These are phyloP conservation scores for Paraplagusia blochii DNA, from an alignment of 2,113 vertebrate species.

Conservation along the genomic window DNA sequence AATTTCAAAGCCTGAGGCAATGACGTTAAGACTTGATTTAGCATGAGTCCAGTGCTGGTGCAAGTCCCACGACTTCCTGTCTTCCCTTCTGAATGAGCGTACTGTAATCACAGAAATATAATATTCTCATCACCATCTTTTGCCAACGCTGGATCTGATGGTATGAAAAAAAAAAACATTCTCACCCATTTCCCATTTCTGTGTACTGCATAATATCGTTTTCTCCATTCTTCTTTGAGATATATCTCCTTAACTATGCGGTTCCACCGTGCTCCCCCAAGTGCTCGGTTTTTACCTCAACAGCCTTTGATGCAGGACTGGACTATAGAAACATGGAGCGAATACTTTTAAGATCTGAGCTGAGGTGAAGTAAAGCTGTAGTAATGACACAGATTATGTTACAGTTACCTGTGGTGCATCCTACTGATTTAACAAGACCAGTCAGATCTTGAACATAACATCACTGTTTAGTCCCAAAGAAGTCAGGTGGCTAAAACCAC, in stretches of 20 bases:
- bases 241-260: neutral
- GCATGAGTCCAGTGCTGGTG: slow-evolving; percentile 65
- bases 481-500: too few relatives aligned
- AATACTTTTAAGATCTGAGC: too few relatives aligned
- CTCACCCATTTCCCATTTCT: slow-evolving; percentile 77
- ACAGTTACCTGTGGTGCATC: too few relatives aligned
- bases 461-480: too few relatives aligned
- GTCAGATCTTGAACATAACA: too few relatives aligned
- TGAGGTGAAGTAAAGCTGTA: too few relatives aligned
- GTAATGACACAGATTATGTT: too few relatives aligned
- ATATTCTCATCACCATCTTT: neutral
- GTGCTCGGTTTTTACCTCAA: too few relatives aligned
- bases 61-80: slow-evolving; percentile 27
- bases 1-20: slow-evolving; percentile 22
- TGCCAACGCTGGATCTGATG: neutral
- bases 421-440: too few relatives aligned
- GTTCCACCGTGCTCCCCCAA: too few relatives aligned
- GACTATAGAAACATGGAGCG: too few relatives aligned
- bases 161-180: neutral
- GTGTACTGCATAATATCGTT: slow-evolving; percentile 37
- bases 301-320: too few relatives aligned
- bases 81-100: slow-evolving; percentile 58
- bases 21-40: slow-evolving; percentile 48
- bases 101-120: slow-evolving; percentile 43
- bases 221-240: slow-evolving; percentile 68